phyloP scores from a whole-genome alignment of 1,140 invertebrate genomes.

The Bombyx mandarina region DNA sequence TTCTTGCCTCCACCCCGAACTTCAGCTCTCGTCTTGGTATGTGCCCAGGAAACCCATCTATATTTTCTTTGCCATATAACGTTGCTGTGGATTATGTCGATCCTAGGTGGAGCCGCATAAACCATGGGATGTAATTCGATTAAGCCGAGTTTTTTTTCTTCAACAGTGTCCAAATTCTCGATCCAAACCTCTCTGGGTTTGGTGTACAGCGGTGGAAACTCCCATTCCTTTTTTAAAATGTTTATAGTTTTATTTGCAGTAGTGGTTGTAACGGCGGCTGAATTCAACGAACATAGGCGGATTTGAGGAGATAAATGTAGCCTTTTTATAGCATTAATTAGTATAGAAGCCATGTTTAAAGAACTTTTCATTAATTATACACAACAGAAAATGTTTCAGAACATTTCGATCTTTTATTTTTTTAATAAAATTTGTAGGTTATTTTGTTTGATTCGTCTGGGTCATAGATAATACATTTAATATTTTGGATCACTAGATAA shows the following conservation, averaged over 20 bases:
- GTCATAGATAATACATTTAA: too few relatives aligned
- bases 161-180: slow-evolving; percentile 86
- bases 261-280: slow-evolving; percentile 11
- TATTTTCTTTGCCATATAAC: slow-evolving; percentile 91
- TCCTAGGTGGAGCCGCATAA: slow-evolving; percentile 85
- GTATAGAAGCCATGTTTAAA: slow-evolving; percentile 33
- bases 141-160: slow-evolving; percentile 86
- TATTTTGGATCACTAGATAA: too few relatives aligned
- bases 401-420: too few relatives aligned
- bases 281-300: slow-evolving; percentile 28
- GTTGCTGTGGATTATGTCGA: slow-evolving; percentile 92
- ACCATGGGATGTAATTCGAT: slow-evolving; percentile 91
- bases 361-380: not conserved
- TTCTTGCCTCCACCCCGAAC: slow-evolving; percentile 89
- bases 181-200: slow-evolving; percentile 90
- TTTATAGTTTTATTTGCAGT: slow-evolving; percentile 23
- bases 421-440: too few relatives aligned
- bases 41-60: slow-evolving; percentile 82
- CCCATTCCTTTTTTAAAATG: slow-evolving; percentile 61
- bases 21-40: slow-evolving; percentile 85
- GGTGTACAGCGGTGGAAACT: slow-evolving; percentile 64
- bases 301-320: slow-evolving; percentile 41
- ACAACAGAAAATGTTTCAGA: too few relatives aligned
- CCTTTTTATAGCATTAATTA: slow-evolving; percentile 52
- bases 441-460: too few relatives aligned